Conservation (phyloP, 2,888 invertebrate species). For the Microplitis deprimator region DNA sequence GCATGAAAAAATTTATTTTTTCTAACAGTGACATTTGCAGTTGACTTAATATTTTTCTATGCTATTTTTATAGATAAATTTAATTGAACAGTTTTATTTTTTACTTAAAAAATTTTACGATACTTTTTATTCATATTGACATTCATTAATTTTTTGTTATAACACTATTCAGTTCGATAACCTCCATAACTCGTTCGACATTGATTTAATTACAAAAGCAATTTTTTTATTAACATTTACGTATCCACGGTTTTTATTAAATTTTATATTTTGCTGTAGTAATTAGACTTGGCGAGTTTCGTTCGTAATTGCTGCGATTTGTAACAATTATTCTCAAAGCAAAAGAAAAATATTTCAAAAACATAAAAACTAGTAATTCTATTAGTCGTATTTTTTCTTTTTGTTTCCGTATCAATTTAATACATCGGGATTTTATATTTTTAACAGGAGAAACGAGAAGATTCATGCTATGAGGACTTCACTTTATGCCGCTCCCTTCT, state of each 20-base stretch:
- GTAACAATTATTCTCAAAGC: conserved; percentile 1
- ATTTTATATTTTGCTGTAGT: neutral
- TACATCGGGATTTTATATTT: conserved; percentile 12
- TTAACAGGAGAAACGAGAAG: conserved; percentile 8
- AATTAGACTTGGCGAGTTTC: neutral
- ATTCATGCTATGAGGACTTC: conserved; percentile 23
- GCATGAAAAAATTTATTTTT: too few species aligned
- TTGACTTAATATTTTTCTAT: too few species aligned
- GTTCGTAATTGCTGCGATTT: neutral
- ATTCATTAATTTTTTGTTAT: too few species aligned
- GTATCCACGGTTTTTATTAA: neutral
- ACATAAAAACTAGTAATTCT: conserved; percentile 4
- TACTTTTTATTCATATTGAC: too few species aligned
- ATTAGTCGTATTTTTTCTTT: conserved; percentile 19
- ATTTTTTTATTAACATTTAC: neutral
- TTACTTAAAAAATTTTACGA: too few species aligned
- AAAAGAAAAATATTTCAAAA: conserved; percentile 5
- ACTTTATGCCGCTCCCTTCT: conserved; percentile 17
- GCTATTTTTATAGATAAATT: too few species aligned
- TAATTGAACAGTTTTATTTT: too few species aligned
- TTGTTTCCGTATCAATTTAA: conserved; percentile 30
- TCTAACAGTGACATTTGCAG: too few species aligned
- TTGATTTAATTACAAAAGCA: too few species aligned
- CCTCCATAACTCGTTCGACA: too few species aligned
- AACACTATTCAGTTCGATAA: too few species aligned